phyloP scores from a whole-genome alignment of 2,888 invertebrate genomes.

The Stramonita haemastoma region DNA sequence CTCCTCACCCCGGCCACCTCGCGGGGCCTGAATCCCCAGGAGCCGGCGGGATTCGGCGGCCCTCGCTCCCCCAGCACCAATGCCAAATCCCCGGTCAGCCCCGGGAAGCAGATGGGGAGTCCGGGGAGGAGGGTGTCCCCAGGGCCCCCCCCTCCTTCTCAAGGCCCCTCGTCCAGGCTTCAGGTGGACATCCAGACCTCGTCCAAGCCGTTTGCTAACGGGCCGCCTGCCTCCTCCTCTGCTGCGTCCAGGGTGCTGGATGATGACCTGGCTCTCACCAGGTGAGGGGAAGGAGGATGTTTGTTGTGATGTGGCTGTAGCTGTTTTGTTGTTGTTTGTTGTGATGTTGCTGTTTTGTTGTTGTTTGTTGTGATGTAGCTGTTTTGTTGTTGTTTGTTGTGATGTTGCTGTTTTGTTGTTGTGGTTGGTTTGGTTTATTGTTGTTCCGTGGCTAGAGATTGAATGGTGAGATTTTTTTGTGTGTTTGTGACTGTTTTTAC shows the following conservation, averaged over 20 bases:
- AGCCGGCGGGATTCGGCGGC: background rate
- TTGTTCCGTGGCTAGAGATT: background rate
- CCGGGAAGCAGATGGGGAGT: constrained; percentile 13
- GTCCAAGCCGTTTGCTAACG: constrained; percentile 9
- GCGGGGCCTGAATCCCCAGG: background rate
- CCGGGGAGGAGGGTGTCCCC: background rate
- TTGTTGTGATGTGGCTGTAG: background rate
- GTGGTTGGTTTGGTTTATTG: background rate
- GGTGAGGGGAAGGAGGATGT: constrained; percentile 52
- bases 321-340: background rate
- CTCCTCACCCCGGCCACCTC: constrained; percentile 20
- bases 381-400: background rate
- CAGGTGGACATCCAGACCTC: constrained; percentile 41
- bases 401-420: background rate
- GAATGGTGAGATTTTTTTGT: background rate
- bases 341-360: background rate
- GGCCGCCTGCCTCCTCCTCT: background rate
- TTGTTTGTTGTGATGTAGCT: background rate
- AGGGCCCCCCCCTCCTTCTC: background rate
- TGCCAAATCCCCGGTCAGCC: constrained; percentile 30
- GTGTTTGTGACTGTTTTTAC: no score
- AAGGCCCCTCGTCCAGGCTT: background rate
- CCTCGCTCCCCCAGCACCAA: background rate
- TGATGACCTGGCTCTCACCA: constrained; percentile 69
- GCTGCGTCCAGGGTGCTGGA: constrained; percentile 54